phyloP scores from a whole-genome alignment of 2,797 vertebrate species.

The Phoeniculus purpureus region DNA sequence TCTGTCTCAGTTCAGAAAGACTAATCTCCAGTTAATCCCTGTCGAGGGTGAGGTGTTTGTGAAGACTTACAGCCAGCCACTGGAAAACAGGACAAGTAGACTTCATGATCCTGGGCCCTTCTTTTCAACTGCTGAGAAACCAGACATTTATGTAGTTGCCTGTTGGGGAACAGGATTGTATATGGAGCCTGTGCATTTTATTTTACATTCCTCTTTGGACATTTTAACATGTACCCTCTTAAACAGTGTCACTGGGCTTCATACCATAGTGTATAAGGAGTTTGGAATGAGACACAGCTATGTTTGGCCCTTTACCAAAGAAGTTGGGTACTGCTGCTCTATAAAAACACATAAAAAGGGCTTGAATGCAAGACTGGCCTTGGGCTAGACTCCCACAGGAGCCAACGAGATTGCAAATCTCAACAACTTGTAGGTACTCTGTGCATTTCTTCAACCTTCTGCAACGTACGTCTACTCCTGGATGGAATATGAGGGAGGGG shows the following conservation, averaged over 20 bases:
- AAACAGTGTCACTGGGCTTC: neutral
- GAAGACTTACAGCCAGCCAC: neutral
- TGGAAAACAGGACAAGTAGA: neutral
- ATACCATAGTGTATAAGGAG: neutral
- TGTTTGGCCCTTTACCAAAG: neutral
- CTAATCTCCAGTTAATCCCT: neutral
- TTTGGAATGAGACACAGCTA: neutral
- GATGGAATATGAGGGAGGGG: neutral
- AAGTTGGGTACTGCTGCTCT: neutral
- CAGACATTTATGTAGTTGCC: neutral
- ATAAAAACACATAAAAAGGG: neutral
- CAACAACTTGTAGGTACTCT: fast-evolving
- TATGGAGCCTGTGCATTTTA: neutral
- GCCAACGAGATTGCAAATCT: neutral
- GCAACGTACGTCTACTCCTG: neutral
- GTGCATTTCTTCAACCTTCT: neutral
- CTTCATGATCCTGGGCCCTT: neutral
- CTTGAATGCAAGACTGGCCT: neutral
- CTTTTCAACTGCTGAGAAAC: neutral
- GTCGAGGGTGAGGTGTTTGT: neutral
- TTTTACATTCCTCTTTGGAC: neutral
- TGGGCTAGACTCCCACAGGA: neutral
- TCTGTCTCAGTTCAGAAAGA: neutral
- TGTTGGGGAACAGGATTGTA: neutral
- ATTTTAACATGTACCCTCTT: neutral